Conservation (phyloP, 2,888 invertebrate genomes). For the Axea sp. region DNA sequence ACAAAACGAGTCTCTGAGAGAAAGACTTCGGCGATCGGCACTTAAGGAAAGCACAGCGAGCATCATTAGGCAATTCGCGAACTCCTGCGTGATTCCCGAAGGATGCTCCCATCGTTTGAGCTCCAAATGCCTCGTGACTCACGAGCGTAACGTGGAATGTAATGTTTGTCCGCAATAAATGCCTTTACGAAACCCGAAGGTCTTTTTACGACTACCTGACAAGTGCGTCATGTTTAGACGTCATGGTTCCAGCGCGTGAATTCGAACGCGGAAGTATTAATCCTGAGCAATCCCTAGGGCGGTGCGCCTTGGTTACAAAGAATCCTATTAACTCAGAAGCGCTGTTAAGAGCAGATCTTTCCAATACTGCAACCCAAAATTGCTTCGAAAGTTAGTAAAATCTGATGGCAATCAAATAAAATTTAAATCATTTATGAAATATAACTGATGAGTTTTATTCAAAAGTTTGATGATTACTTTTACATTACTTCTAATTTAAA, state of each 20-base stretch:
- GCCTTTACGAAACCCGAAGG: slow-evolving; percentile 50
- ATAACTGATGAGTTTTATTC: too few relatives aligned
- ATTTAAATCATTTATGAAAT: too few relatives aligned
- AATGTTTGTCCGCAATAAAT: slow-evolving; percentile 50
- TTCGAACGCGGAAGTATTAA: slow-evolving; percentile 73
- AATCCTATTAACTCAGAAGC: slow-evolving; percentile 70
- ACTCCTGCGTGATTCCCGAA: slow-evolving; percentile 46
- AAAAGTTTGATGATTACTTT: too few relatives aligned
- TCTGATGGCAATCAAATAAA: too few relatives aligned
- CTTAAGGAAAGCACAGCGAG: slow-evolving; percentile 69
- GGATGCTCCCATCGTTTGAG: slow-evolving; percentile 60
- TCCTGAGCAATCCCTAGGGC: slow-evolving; percentile 67
- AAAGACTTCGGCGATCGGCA: slow-evolving; percentile 69
- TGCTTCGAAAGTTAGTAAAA: slow-evolving; percentile 6
- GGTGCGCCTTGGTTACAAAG: slow-evolving; percentile 68
- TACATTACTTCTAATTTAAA: too few relatives aligned
- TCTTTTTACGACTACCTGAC: slow-evolving; percentile 52
- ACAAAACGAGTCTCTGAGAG: slow-evolving; percentile 19
- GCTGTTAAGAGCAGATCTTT: slow-evolving; percentile 52
- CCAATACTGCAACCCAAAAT: slow-evolving; percentile 45
- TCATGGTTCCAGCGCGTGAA: slow-evolving; percentile 63
- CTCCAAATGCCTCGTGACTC: slow-evolving; percentile 74
- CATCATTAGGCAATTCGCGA: slow-evolving; percentile 69
- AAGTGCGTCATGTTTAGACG: slow-evolving; percentile 54
- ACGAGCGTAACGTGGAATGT: slow-evolving; percentile 77